A percentile compares a stretch with the other conserved stretches of the same genome.
Conservation (phyloP, 2,888 invertebrate genomes). For the Drosophila quinaria region DNA sequence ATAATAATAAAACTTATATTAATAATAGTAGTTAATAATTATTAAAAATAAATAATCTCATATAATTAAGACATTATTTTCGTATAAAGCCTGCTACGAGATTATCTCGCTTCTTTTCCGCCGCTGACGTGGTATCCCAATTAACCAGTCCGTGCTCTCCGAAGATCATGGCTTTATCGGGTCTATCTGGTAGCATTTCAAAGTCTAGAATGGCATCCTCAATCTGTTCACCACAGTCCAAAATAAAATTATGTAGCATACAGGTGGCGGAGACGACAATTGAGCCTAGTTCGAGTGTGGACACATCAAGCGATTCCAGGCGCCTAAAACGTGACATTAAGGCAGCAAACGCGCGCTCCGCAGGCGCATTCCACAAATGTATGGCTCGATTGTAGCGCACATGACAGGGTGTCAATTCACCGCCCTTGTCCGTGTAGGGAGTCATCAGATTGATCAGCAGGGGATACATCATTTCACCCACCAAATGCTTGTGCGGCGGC, state of each 20-base stretch:
- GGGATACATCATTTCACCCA: slow-evolving; percentile 53
- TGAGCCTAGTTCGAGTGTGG: slow-evolving; percentile 35
- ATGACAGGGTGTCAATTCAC: slow-evolving; percentile 45
- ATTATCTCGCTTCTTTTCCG: slow-evolving; percentile 50
- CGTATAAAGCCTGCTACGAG: slow-evolving; percentile 41
- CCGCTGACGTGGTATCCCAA: slow-evolving; percentile 39
- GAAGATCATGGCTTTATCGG: slow-evolving; percentile 21
- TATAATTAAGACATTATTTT: neutral
- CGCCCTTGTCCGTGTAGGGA: slow-evolving; percentile 34
- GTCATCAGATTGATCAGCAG: slow-evolving; percentile 58
- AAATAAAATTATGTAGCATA: slow-evolving; percentile 61
- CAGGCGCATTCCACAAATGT: slow-evolving; percentile 46
- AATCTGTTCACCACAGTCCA: slow-evolving; percentile 48
- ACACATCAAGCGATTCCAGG: slow-evolving; percentile 41
- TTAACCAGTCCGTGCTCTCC: slow-evolving; percentile 44
- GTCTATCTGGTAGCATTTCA: slow-evolving; percentile 36
- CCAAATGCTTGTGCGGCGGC: slow-evolving; percentile 47
- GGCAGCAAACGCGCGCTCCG: slow-evolving; percentile 41
- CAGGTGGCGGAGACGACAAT: slow-evolving; percentile 50
- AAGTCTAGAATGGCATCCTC: slow-evolving; percentile 42
- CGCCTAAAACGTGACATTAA: slow-evolving; percentile 50
- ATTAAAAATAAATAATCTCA: neutral
- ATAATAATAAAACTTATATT: too few relatives aligned
- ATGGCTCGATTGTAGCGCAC: slow-evolving; percentile 45
- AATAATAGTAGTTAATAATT: neutral